Evolutionary conservation across 2,888 invertebrate species (phyloP).

Genomic region (Acanthopleura granulata): DNA sequence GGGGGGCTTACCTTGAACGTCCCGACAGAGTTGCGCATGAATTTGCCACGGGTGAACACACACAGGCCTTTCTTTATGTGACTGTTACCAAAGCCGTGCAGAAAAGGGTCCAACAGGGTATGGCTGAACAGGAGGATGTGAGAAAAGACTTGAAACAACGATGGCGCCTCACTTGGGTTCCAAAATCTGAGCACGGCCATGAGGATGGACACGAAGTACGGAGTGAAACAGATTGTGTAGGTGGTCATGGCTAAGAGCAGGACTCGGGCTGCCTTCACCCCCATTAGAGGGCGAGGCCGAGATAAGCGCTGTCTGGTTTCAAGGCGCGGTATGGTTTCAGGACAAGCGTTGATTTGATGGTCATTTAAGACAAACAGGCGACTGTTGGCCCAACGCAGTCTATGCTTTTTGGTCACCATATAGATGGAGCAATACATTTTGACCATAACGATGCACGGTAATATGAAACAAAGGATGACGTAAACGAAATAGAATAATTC

Average conservation of each 20-base stretch:
- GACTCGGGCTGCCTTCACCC: conserved; percentile 7
- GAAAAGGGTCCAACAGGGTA: background rate
- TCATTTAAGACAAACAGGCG: no score
- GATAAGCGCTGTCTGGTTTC: no score
- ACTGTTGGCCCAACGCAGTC: background rate
- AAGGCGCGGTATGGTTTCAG: no score
- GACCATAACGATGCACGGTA: background rate
- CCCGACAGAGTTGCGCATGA: no score
- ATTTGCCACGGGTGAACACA: no score
- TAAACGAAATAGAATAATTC: background rate
- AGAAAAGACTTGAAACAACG: background rate
- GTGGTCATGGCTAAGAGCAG: background rate
- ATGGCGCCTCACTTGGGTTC: background rate
- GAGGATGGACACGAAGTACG: background rate
- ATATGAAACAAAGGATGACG: background rate
- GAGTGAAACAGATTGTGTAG: conserved; percentile 2
- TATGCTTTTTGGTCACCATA: background rate
- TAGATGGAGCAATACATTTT: background rate
- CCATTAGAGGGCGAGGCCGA: background rate
- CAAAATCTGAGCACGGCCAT: background rate
- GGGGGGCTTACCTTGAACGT: background rate
- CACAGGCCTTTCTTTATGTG: background rate
- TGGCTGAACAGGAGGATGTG: conserved; percentile 4
- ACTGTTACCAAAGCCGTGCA: background rate
- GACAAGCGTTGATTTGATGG: no score